These are phyloP conservation scores for Petrocephalus schoutedeni DNA, from an alignment of 2,797 vertebrate genomes.

Conservation along the genomic window DNA sequence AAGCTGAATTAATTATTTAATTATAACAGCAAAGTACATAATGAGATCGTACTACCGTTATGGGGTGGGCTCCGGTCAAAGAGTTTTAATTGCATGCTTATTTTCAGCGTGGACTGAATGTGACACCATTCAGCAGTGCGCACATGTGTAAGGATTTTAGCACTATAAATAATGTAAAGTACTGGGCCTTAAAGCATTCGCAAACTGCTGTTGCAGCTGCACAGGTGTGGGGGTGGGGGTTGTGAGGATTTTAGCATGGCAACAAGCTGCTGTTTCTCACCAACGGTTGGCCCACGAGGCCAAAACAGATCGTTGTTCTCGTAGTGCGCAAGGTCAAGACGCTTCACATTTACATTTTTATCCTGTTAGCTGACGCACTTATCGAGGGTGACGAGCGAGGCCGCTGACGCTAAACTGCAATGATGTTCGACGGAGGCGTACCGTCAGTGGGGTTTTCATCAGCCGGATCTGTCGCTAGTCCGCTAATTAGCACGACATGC, in stretches of 20 bases:
- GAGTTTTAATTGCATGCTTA: slow-evolving; percentile 34
- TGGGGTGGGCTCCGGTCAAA: slow-evolving; percentile 15
- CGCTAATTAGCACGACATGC: background rate
- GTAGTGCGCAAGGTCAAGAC: slow-evolving; percentile 36
- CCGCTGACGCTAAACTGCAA: background rate
- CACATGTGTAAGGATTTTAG: background rate
- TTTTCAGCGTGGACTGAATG: slow-evolving; percentile 30
- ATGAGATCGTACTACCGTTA: background rate
- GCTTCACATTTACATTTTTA: slow-evolving; percentile 17
- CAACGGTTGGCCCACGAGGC: slow-evolving; percentile 23
- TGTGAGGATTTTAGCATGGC: background rate
- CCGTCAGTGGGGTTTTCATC: background rate
- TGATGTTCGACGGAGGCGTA: too few species aligned
- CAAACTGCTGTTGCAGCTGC: background rate
- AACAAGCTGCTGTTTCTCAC: slow-evolving; percentile 28
- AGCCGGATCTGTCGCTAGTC: background rate
- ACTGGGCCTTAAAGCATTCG: background rate
- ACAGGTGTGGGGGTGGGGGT: background rate
- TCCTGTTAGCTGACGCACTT: background rate
- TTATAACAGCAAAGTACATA: background rate
- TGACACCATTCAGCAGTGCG: slow-evolving; percentile 9
- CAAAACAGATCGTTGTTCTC: slow-evolving; percentile 28
- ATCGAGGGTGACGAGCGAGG: background rate
- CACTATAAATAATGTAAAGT: slow-evolving; percentile 15
- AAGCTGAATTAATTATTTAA: background rate